Evolutionary conservation across 2,888 invertebrate species (phyloP).

Genomic region (Tupiocoris notatus): DNA sequence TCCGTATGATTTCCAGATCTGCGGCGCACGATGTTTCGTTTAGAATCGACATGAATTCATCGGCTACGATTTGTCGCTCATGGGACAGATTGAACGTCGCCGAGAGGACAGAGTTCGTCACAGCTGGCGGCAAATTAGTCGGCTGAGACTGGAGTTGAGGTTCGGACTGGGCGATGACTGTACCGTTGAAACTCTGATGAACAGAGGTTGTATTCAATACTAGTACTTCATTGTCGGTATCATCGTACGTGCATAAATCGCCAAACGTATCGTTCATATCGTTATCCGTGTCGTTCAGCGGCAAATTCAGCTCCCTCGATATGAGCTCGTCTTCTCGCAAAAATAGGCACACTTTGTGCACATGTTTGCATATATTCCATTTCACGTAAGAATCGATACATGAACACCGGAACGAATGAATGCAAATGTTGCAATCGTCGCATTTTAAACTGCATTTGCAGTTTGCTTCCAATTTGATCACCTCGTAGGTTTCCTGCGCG

Average conservation of each 20-base stretch:
- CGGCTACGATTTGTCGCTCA: not conserved
- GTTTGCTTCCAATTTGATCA: not conserved
- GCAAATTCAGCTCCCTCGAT: not conserved
- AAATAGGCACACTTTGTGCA: not conserved
- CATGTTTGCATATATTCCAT: constrained; percentile 4
- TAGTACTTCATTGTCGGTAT: not conserved
- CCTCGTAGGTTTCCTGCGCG: not conserved
- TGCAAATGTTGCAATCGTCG: constrained; percentile 14
- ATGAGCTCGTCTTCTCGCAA: not conserved
- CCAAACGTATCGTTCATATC: not conserved
- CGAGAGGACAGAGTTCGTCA: not conserved
- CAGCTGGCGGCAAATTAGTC: not conserved
- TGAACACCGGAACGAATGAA: not conserved
- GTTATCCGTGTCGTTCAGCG: not conserved
- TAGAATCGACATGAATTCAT: not conserved
- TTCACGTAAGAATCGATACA: not conserved
- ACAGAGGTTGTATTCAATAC: not conserved
- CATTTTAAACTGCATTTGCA: not conserved
- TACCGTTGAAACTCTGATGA: not conserved
- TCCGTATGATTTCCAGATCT: not conserved
- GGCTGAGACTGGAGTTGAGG: not conserved
- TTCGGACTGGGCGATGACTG: not conserved
- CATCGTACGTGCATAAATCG: not conserved
- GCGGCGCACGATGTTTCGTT: not conserved
- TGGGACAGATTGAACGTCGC: not conserved